Conservation (phyloP, 2,797 vertebrate genomes). For the Malacoraja senta region DNA sequence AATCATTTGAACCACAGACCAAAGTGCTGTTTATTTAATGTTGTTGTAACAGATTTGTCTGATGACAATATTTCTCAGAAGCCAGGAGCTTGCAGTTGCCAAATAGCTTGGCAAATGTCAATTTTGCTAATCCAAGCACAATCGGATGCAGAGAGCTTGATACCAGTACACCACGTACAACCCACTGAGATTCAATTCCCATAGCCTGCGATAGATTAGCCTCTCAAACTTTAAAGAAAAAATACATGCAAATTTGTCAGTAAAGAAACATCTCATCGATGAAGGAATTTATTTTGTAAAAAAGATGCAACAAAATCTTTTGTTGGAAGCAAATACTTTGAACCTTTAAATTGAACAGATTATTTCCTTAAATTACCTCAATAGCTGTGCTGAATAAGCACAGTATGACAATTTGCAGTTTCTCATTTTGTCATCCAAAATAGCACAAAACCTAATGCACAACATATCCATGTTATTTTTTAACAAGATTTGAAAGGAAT, state of each 20-base stretch:
- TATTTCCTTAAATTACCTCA: not conserved
- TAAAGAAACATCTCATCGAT: not conserved
- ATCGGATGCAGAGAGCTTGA: not conserved
- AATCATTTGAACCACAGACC: not conserved
- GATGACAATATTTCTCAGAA: not conserved
- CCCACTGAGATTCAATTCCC: not conserved
- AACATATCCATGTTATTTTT: not conserved
- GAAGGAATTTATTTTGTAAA: not conserved
- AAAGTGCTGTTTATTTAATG: not conserved
- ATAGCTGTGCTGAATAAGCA: not conserved
- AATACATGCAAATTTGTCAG: not conserved
- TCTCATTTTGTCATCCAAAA: not conserved
- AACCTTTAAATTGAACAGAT: not conserved
- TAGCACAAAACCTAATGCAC: not conserved
- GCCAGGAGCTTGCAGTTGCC: not conserved
- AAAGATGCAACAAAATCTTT: not conserved
- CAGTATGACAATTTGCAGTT: not conserved
- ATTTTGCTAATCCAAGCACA: not conserved
- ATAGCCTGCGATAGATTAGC: not conserved
- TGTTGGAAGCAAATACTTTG: not conserved
- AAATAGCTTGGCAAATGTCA: not conserved
- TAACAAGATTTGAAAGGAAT: not conserved
- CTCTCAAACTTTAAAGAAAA: not conserved
- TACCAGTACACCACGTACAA: not conserved
- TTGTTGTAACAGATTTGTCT: not conserved